A percentile compares a stretch with the other conserved stretches of the same genome.
Conservation (phyloP, 2,888 invertebrate species). For the Drosophila mulleri region DNA sequence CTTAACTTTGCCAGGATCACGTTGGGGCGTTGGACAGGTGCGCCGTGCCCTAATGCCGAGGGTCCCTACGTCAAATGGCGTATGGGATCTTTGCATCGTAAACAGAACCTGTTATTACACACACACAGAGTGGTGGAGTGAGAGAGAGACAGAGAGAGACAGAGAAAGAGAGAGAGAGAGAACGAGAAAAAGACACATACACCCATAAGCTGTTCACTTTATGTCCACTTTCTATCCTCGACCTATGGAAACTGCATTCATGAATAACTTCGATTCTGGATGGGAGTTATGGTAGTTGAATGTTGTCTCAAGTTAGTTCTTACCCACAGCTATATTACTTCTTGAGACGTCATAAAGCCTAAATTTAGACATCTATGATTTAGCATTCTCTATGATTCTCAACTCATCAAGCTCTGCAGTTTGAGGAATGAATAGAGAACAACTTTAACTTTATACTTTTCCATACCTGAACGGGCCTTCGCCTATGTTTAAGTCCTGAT, state of each 20-base stretch:
- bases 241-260: neutral
- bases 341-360: too few species aligned
- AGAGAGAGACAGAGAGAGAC: neutral
- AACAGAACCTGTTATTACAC: conserved; percentile 3
- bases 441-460: too few species aligned
- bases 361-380: too few species aligned
- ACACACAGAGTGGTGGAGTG: neutral
- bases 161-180: neutral
- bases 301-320: neutral
- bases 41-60: conserved; percentile 29
- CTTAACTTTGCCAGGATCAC: conserved; percentile 74
- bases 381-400: too few species aligned
- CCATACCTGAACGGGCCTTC: too few species aligned
- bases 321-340: too few species aligned
- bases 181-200: neutral
- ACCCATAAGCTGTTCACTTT: neutral
- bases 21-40: conserved; percentile 40
- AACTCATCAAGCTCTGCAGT: too few species aligned
- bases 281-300: neutral
- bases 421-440: too few species aligned
- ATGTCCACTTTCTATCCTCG: conserved; percentile 2
- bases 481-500: too few species aligned
- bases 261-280: neutral
- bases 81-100: conserved; percentile 8
- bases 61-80: neutral